Percentiles rank a stretch among this genome's conserved stretches.
phyloP scores from a whole-genome alignment of 2,113 vertebrate species.

The Lophius piscatorius region DNA sequence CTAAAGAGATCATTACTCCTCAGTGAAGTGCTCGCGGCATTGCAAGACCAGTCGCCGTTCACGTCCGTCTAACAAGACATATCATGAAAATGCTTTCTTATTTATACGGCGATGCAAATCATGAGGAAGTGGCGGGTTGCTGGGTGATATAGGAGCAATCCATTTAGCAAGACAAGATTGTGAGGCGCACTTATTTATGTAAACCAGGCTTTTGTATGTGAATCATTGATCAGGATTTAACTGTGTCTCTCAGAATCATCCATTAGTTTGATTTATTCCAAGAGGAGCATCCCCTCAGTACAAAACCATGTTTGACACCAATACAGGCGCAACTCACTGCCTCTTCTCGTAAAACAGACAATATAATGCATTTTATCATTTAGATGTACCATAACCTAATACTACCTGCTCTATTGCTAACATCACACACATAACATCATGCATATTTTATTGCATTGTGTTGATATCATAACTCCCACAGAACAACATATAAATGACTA shows the following conservation, averaged over 20 bases:
- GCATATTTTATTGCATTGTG: no score
- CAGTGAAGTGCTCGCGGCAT: constrained; percentile 45
- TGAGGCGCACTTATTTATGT: constrained; percentile 28
- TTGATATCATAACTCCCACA: no score
- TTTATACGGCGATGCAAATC: constrained; percentile 47
- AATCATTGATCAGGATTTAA: constrained; percentile 25
- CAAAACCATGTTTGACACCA: not conserved
- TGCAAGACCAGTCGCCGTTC: constrained; percentile 8
- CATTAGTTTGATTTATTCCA: constrained; percentile 35
- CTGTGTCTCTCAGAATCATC: constrained; percentile 3
- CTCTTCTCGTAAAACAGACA: not conserved
- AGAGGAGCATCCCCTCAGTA: constrained; percentile 1
- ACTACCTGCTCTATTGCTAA: no score
- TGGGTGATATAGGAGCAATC: constrained; percentile 31
- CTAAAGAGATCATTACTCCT: constrained; percentile 59
- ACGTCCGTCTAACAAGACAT: constrained; percentile 17
- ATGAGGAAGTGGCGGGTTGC: constrained; percentile 23
- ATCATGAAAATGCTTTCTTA: constrained; percentile 43
- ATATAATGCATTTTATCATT: not conserved
- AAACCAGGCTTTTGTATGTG: constrained; percentile 26
- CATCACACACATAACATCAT: no score
- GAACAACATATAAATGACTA: no score
- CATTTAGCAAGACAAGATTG: constrained; percentile 28
- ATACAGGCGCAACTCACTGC: not conserved
- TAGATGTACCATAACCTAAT: no score